Conservation (phyloP, 2,113 vertebrate species). For the Rhineura floridana region DNA sequence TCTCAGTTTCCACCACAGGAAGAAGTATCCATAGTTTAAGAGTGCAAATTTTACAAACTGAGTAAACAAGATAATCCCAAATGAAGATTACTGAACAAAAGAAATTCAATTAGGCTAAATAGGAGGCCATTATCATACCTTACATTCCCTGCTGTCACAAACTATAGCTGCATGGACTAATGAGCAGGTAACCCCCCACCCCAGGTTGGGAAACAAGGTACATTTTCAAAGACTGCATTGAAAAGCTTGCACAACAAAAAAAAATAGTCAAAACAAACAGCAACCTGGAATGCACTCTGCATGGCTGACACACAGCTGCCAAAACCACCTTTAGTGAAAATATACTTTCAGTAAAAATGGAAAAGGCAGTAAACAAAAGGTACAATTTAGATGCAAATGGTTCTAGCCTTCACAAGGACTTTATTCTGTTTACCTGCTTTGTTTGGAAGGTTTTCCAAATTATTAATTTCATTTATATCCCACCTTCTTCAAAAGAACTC, state of each 20-base stretch:
- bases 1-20: background rate
- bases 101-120: constrained; percentile 32
- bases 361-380: constrained; percentile 12
- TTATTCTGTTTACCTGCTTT: background rate
- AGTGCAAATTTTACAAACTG: constrained; percentile 35
- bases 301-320: background rate
- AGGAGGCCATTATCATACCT: constrained; percentile 45
- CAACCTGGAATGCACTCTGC: background rate
- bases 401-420: constrained; percentile 19
- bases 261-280: background rate
- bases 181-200: constrained; percentile 10
- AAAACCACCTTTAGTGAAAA: constrained; percentile 3
- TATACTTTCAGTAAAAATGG: too few species aligned
- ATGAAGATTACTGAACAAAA: constrained; percentile 57
- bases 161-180: background rate
- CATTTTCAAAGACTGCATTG: background rate
- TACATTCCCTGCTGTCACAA: constrained; percentile 44
- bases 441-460: background rate
- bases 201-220: constrained; percentile 8
- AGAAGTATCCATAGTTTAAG: constrained; percentile 7
- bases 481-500: background rate
- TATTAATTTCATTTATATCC: background rate
- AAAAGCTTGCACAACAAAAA: constrained; percentile 6
- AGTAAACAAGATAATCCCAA: constrained; percentile 36
- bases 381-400: constrained; percentile 6